Percentiles rank a stretch among this genome's conserved stretches.
Conservation (phyloP, 2,113 vertebrate species). For the Channa maculata region DNA sequence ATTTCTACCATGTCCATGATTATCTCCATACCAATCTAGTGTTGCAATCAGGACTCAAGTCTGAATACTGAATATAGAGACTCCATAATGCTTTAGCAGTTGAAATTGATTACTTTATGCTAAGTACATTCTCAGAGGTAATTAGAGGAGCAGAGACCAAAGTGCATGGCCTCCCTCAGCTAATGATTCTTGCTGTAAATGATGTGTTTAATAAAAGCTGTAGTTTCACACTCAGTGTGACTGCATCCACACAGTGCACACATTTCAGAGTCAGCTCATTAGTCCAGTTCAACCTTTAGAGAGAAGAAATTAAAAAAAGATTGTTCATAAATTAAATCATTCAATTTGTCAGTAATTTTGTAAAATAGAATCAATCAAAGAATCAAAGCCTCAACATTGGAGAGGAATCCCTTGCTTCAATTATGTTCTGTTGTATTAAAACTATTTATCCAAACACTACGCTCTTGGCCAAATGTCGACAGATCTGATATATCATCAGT, state of each 20-base stretch:
- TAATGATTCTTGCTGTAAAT: conserved; percentile 16
- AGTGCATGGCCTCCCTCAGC: conserved; percentile 5
- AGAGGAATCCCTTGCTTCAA: neutral
- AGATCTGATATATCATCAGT: conserved; percentile 4
- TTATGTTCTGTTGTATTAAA: neutral
- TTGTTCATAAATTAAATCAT: neutral
- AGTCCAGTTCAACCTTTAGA: neutral
- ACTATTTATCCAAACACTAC: neutral
- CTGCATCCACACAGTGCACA: neutral
- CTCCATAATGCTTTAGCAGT: neutral
- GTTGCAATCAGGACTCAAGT: conserved; percentile 28
- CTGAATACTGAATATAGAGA: conserved; percentile 10
- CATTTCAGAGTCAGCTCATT: neutral
- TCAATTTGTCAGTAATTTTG: neutral
- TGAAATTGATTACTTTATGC: neutral
- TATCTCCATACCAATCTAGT: conserved; percentile 22
- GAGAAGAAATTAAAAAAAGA: neutral
- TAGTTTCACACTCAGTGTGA: conserved; percentile 14
- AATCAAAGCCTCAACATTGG: neutral
- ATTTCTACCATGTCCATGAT: conserved; percentile 19
- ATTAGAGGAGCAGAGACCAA: conserved; percentile 1
- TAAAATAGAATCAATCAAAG: neutral
- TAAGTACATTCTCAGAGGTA: neutral
- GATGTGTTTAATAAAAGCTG: neutral
- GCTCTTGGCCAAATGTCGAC: neutral